Percentiles rank a stretch among this genome's conserved stretches.
Evolutionary conservation across 2,888 invertebrate genomes (phyloP).

Genomic region (Holacanthella duospinosa): DNA sequence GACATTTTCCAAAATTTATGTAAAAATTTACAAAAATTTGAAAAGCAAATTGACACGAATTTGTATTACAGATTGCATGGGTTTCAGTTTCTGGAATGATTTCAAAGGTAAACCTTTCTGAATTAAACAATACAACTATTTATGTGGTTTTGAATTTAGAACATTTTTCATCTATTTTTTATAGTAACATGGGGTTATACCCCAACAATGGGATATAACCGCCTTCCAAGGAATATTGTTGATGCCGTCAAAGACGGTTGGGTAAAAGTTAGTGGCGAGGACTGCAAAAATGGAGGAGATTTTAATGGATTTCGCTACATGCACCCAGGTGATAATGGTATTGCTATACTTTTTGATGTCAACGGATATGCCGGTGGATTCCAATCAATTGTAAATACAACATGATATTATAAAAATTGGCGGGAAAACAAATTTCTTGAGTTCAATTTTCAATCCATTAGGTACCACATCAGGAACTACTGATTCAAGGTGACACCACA

Average conservation of each 20-base stretch:
- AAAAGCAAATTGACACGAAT: no score
- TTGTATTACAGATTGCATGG: neutral
- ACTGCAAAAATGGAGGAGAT: constrained; percentile 4
- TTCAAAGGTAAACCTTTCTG: neutral
- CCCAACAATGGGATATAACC: neutral
- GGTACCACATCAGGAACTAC: constrained; percentile 8
- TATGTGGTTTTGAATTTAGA: neutral
- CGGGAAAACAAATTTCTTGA: no score
- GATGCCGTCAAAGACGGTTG: neutral
- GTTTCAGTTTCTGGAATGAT: neutral
- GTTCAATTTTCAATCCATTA: neutral
- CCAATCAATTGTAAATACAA: constrained; percentile 19
- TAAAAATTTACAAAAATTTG: no score
- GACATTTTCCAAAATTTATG: no score
- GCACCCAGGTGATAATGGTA: constrained; percentile 11
- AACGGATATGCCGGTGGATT: constrained; percentile 27
- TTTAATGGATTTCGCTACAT: constrained; percentile 20
- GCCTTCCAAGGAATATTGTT: neutral
- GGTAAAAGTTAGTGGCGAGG: neutral
- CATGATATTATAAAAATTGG: no score
- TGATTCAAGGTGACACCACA: constrained; percentile 12
- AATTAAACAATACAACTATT: no score
- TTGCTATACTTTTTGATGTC: constrained; percentile 19
- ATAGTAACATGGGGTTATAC: neutral
- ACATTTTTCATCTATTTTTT: neutral